A percentile compares a stretch with the other conserved stretches of the same genome.
These are phyloP conservation scores for Paratilapia polleni DNA, from an alignment of 2,113 vertebrate genomes.

Conservation along the genomic window DNA sequence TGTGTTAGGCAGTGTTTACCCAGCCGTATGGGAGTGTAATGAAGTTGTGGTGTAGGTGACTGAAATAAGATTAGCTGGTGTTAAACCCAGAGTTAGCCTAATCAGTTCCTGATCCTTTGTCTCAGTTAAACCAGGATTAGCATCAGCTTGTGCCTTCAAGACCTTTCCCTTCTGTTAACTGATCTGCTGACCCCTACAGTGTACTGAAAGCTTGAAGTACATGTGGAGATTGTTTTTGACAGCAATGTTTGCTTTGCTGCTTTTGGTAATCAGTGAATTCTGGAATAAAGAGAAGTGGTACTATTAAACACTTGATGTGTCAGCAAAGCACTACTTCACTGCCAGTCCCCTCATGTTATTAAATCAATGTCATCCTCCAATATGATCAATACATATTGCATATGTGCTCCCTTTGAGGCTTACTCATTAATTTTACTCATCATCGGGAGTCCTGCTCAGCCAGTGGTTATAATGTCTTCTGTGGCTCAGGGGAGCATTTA, in stretches of 20 bases:
- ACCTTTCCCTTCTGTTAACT: slow-evolving; percentile 3
- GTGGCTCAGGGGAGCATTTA: not conserved
- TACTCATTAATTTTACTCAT: not conserved
- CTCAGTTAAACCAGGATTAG: slow-evolving; percentile 68
- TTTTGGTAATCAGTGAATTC: not conserved
- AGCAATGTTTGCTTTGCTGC: not conserved
- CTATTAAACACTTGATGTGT: not conserved
- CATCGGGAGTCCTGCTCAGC: not conserved
- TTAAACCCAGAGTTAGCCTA: slow-evolving; percentile 56
- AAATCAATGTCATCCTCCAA: not conserved
- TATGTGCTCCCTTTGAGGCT: not conserved
- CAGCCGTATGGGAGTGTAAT: slow-evolving; percentile 26
- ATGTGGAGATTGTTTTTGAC: not conserved
- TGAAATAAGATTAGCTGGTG: slow-evolving; percentile 59
- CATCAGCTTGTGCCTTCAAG: not conserved
- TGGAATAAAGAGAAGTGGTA: not conserved
- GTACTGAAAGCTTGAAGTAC: not conserved
- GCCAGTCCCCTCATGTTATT: not conserved
- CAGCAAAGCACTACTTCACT: not conserved
- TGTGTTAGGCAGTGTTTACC: not conserved
- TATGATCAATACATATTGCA: not conserved
- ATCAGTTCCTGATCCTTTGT: slow-evolving; percentile 61
- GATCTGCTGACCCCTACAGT: not conserved
- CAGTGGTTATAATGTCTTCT: not conserved
- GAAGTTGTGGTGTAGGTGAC: slow-evolving; percentile 47